phyloP scores from a whole-genome alignment of 2,797 vertebrate genomes.

The Poeciliopsis turneri region DNA sequence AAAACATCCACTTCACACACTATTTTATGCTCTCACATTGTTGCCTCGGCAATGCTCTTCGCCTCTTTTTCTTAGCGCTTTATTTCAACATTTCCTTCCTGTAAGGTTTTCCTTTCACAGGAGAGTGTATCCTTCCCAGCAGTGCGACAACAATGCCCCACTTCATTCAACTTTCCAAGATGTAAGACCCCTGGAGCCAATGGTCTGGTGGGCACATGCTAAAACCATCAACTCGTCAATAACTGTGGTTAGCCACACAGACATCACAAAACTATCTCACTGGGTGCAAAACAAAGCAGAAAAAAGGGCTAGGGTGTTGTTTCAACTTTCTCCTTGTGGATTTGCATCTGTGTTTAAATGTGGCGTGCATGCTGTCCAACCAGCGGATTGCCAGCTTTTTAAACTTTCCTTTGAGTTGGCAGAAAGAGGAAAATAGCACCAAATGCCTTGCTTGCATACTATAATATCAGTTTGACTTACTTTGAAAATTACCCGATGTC shows the following conservation, averaged over 20 bases:
- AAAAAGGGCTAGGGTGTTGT: slow-evolving; percentile 20
- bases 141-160: slow-evolving; percentile 65
- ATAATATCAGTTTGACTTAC: slow-evolving; percentile 38
- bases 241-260: slow-evolving; percentile 63
- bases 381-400: slow-evolving; percentile 10
- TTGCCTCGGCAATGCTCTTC: slow-evolving; percentile 45
- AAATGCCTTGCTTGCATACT: slow-evolving; percentile 26
- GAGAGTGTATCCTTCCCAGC: slow-evolving; percentile 55
- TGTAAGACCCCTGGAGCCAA: slow-evolving; percentile 65
- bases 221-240: slow-evolving; percentile 70
- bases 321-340: slow-evolving; percentile 32
- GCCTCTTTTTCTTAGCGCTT: slow-evolving; percentile 69
- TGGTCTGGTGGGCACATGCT: slow-evolving; percentile 64
- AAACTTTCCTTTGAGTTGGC: not conserved
- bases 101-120: slow-evolving; percentile 60
- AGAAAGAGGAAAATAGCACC: slow-evolving; percentile 18
- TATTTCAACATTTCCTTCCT: slow-evolving; percentile 75
- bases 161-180: slow-evolving; percentile 66
- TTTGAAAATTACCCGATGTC: slow-evolving; percentile 31
- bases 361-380: slow-evolving; percentile 23
- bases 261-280: slow-evolving; percentile 61
- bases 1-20: slow-evolving; percentile 39
- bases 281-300: slow-evolving; percentile 50
- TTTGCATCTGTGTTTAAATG: slow-evolving; percentile 28
- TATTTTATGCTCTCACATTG: slow-evolving; percentile 25